Percentiles rank a stretch among this genome's conserved stretches.
phyloP scores from a whole-genome alignment of 2,113 vertebrate species.

The Pelobates fuscus region DNA sequence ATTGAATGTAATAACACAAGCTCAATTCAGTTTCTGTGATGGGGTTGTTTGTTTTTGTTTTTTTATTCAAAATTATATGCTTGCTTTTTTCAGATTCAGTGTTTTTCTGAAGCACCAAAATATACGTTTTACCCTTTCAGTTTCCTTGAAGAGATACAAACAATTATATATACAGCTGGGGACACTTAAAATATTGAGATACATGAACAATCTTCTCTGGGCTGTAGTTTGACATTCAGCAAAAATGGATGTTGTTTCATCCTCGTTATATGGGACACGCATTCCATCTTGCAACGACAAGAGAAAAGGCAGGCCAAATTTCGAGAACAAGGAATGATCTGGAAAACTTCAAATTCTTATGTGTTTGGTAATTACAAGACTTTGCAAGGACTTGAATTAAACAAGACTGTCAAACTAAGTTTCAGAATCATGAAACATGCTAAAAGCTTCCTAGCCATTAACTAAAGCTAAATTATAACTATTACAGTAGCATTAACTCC shows the following conservation, averaged over 20 bases:
- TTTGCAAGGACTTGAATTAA: not conserved
- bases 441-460: not conserved
- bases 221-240: not conserved
- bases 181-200: no score
- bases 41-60: no score
- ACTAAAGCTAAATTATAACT: not conserved
- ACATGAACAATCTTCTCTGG: not conserved
- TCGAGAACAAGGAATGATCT: not conserved
- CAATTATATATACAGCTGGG: no score
- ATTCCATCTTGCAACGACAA: not conserved
- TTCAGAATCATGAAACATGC: constrained; percentile 2
- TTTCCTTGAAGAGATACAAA: no score
- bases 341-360: not conserved
- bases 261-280: not conserved
- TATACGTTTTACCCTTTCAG: no score
- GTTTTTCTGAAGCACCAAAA: no score
- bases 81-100: no score
- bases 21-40: no score
- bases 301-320: not conserved
- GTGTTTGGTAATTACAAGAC: not conserved
- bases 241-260: not conserved
- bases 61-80: no score
- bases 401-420: not conserved
- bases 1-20: no score
- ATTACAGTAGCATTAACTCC: not conserved